Conservation (phyloP, 1,140 invertebrate genomes). For the Bombus turneri region DNA sequence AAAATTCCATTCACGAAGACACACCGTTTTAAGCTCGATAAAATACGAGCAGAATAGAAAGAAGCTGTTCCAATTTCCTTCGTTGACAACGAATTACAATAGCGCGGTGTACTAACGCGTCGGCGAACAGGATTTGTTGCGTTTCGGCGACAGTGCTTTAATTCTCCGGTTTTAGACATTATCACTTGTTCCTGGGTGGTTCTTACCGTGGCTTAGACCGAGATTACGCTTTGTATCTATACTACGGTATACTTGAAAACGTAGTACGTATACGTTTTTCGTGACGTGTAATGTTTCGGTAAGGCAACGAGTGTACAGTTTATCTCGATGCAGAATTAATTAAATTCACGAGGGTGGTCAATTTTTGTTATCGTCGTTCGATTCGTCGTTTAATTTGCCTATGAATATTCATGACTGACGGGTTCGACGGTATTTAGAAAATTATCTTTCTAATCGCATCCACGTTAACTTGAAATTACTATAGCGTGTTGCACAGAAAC, state of each 20-base stretch:
- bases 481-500: neutral
- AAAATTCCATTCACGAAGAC: neutral
- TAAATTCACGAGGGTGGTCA: neutral
- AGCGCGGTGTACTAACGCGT: neutral
- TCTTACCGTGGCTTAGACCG: slow-evolving; percentile 5
- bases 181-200: neutral
- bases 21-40: neutral
- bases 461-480: neutral
- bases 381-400: neutral
- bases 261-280: neutral
- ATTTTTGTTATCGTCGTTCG: neutral
- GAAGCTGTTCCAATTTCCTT: neutral
- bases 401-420: neutral
- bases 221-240: slow-evolving; percentile 14
- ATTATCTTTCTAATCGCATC: neutral
- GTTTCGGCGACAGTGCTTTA: neutral
- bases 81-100: neutral
- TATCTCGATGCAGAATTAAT: neutral
- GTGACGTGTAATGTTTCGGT: neutral
- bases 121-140: neutral
- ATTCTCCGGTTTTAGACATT: slow-evolving; percentile 23
- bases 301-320: neutral
- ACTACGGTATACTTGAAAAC: neutral
- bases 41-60: neutral
- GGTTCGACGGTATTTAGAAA: neutral